phyloP scores from a whole-genome alignment of 2,888 invertebrate genomes.

The Pollenia griseotomentosa region DNA sequence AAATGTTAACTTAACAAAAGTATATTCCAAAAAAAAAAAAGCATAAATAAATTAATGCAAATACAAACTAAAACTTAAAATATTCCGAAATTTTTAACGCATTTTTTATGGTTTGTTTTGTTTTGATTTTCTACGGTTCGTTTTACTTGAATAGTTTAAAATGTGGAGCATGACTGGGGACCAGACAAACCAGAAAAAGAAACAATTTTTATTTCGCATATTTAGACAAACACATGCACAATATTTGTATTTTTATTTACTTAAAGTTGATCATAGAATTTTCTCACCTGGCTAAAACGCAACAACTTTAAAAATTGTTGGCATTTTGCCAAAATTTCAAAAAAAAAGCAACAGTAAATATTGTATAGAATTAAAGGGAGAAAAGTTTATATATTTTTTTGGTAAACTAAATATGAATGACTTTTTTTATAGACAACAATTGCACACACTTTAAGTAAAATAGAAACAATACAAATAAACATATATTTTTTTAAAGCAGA shows the following conservation, averaged over 20 bases:
- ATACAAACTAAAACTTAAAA: slow-evolving; percentile 13
- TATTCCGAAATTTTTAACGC: slow-evolving; percentile 20
- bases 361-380: slow-evolving; percentile 11
- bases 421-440: slow-evolving; percentile 41
- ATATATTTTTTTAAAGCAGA: too few relatives aligned
- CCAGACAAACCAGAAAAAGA: slow-evolving; percentile 21
- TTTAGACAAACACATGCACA: neutral
- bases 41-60: slow-evolving; percentile 35
- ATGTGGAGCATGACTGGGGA: slow-evolving; percentile 37
- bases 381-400: neutral
- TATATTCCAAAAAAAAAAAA: neutral
- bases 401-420: slow-evolving; percentile 5
- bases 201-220: neutral
- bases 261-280: slow-evolving; percentile 69
- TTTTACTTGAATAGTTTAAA: slow-evolving; percentile 45
- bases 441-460: slow-evolving; percentile 1
- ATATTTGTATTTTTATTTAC: slow-evolving; percentile 37
- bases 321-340: slow-evolving; percentile 51
- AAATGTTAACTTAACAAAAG: neutral
- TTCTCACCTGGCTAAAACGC: slow-evolving; percentile 70
- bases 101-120: slow-evolving; percentile 36
- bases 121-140: slow-evolving; percentile 24
- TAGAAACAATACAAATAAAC: neutral
- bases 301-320: slow-evolving; percentile 33
- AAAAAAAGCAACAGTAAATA: neutral